Evolutionary conservation across 2,113 vertebrate genomes (phyloP).

Genomic region (Bubo scandiacus): DNA sequence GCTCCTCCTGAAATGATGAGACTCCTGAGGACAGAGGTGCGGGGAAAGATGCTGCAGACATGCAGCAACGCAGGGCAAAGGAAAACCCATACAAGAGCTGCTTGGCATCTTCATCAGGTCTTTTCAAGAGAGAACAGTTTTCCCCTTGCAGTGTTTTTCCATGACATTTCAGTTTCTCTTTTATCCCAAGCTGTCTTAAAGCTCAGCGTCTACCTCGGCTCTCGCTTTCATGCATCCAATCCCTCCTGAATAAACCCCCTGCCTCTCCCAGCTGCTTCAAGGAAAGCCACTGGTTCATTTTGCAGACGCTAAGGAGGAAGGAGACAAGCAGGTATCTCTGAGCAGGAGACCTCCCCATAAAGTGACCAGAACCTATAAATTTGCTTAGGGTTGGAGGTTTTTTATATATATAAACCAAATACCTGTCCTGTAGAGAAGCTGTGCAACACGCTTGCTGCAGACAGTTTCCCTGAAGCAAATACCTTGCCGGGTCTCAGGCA

Average conservation of each 20-base stretch:
- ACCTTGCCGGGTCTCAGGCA: not conserved
- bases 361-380: not conserved
- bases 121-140: not conserved
- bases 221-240: accelerated
- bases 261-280: not conserved
- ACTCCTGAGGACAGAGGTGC: not conserved
- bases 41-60: not conserved
- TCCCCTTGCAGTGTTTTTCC: not conserved
- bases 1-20: not conserved
- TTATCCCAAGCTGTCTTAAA: not conserved
- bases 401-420: not conserved
- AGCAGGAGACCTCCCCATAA: not conserved
- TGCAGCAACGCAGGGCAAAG: accelerated
- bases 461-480: not conserved
- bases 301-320: not conserved
- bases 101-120: not conserved
- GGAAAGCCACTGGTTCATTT: not conserved
- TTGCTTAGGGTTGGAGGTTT: not conserved
- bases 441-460: not conserved
- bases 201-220: not conserved
- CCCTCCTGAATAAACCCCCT: not conserved
- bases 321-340: not conserved
- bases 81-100: not conserved
- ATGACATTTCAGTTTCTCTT: not conserved
- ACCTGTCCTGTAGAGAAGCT: not conserved